Evolutionary conservation across 2,888 invertebrate species (phyloP), one percentile per base, ranked within the genome.

Genomic region (Dryocosmus kuriphilus): DNA sequence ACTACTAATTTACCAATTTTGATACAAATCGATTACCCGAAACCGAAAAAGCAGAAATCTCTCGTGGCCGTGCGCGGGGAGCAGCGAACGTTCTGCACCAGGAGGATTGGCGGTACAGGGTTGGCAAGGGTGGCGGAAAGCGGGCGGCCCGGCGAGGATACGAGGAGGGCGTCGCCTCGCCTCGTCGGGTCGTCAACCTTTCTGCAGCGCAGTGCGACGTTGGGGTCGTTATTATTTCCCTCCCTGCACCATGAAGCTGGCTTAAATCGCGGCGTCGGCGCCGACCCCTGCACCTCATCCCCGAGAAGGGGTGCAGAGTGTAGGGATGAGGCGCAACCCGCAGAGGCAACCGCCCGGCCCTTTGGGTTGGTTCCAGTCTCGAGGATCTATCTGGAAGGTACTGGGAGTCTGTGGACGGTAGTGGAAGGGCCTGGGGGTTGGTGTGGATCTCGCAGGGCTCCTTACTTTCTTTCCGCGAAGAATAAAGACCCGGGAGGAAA

Each of bases 121-220:
- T 76, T 77, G 55, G 62, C 11, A 55, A 73, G 67, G 77, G 32
- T 67, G 35, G 61, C 30, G 51, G 41, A 74, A 51, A 32, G 41
- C 61, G 46, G 73, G 35, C 27, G 51, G 61, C 71, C 35, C 16
- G 61, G 65, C 35, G 74, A 62, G 76, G 67, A 71, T 79, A 32
- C 78, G 67, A 67, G 67, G 41, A 67, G 65, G 41, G 65, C 41
- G 67, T 46, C 46, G 46, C 67, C 65, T 41, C 38, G 35, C 41
- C 67, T 30, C 88, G 85, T 86, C 90, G 87, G 91, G 91, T 91
- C 91, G 89, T 89, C 90, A 91, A 91, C 91, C 91, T 89, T 89
- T 89, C 89, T 88, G 89, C 89, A 85, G 90, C 82, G 82, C 90
- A 91, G 83, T 91, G 89, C 90, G 90, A 89, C 91, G 90, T 89